Percentiles rank a stretch among this genome's conserved stretches.
Evolutionary conservation across 2,888 invertebrate species (phyloP).

Genomic region (Steromphala cineraria): DNA sequence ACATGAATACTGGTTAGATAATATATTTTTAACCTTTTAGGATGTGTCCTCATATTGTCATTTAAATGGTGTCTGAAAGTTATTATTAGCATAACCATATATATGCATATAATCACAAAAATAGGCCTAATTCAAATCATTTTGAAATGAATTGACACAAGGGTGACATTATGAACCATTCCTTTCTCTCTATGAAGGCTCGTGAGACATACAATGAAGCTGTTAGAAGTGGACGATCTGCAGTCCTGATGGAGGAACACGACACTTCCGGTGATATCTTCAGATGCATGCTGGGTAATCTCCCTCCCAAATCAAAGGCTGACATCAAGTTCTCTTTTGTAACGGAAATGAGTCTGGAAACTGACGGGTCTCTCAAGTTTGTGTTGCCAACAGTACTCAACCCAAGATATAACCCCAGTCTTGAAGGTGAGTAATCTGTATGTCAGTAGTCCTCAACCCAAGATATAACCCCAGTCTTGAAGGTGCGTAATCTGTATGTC

Average conservation of each 20-base stretch:
- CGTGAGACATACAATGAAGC: slow-evolving; percentile 42
- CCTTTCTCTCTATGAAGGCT: slow-evolving; percentile 21
- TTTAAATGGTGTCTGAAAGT: no score
- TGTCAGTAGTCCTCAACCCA: no score
- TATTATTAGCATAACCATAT: no score
- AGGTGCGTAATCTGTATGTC: no score
- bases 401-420: no score
- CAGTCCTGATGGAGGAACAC: slow-evolving; percentile 36
- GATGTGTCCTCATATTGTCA: background rate
- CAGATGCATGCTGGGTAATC: slow-evolving; percentile 38
- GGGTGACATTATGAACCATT: no score
- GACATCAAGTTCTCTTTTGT: slow-evolving; percentile 37
- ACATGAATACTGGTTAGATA: background rate
- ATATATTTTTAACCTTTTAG: background rate
- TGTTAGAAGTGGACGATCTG: slow-evolving; percentile 33
- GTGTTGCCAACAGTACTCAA: slow-evolving; percentile 31
- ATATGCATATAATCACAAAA: no score
- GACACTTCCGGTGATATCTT: slow-evolving; percentile 41
- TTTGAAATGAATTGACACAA: background rate
- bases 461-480: no score
- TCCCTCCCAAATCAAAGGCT: slow-evolving; percentile 33
- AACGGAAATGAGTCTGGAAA: slow-evolving; percentile 35
- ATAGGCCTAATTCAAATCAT: no score
- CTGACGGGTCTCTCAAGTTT: slow-evolving; percentile 29
- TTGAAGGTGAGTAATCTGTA: no score